Evolutionary conservation across 2,797 vertebrate genomes (phyloP).

Genomic region (Leptodactylus fallax): DNA sequence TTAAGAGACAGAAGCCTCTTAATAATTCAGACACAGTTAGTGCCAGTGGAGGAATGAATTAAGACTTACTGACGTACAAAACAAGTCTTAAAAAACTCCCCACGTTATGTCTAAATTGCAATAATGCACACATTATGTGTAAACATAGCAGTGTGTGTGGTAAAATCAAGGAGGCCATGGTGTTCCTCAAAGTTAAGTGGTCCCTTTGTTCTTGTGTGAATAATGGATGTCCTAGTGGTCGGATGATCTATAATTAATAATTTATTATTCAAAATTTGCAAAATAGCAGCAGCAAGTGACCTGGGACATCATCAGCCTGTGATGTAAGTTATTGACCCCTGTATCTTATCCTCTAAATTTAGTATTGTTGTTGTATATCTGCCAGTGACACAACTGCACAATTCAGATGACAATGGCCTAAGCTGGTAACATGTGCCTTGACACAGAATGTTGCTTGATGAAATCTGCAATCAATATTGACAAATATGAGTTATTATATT

Average conservation of each 20-base stretch:
- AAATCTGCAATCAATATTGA: constrained; percentile 1
- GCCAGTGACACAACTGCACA: too few relatives aligned
- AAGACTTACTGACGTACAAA: too few relatives aligned
- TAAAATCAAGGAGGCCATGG: not conserved
- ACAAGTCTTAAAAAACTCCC: too few relatives aligned
- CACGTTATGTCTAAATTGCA: too few relatives aligned
- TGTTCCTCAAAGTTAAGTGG: not conserved
- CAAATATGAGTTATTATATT: not conserved
- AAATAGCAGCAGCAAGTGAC: not conserved
- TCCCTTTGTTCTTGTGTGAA: too few relatives aligned
- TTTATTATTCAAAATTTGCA: not conserved
- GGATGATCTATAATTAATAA: not conserved
- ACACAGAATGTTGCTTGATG: too few relatives aligned
- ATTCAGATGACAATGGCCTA: too few relatives aligned
- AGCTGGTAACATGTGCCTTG: too few relatives aligned
- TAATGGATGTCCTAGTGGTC: not conserved
- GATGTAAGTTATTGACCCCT: not conserved
- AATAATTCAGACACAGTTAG: too few relatives aligned
- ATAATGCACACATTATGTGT: not conserved
- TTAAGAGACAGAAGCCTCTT: too few relatives aligned
- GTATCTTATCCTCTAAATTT: not conserved
- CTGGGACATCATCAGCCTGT: not conserved
- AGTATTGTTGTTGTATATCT: not conserved
- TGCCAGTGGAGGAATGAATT: too few relatives aligned
- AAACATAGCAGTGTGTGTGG: too few relatives aligned